These are phyloP conservation scores for Eulemur rubriventer DNA, from an alignment of 2,797 vertebrate species.

Conservation along the genomic window DNA sequence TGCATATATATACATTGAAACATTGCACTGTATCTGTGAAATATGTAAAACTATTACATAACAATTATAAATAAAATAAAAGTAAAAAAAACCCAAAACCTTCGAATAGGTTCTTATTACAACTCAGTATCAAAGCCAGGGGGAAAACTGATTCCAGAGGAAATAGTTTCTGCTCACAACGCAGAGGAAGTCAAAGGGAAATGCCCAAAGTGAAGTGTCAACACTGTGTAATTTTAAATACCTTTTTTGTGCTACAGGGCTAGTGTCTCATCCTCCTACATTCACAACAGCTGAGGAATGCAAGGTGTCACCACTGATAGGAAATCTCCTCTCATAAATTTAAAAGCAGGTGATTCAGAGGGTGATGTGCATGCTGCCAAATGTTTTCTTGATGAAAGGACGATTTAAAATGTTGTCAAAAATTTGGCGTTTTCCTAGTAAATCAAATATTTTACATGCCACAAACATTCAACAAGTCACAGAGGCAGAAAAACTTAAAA, in stretches of 20 bases:
- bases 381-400: background rate
- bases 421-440: background rate
- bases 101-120: background rate
- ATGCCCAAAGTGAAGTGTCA: background rate
- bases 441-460: background rate
- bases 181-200: background rate
- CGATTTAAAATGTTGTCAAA: background rate
- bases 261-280: background rate
- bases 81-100: background rate
- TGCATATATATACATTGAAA: background rate
- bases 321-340: background rate
- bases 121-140: background rate
- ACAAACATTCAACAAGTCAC: background rate
- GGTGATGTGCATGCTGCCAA: too few relatives aligned
- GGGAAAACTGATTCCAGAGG: background rate
- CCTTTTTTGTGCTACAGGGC: too few relatives aligned
- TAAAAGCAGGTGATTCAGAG: background rate
- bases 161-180: background rate
- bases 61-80: background rate
- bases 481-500: background rate
- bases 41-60: background rate
- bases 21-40: background rate
- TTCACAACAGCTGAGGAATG: fast-evolving
- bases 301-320: fast-evolving
- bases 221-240: background rate